Percentiles rank a stretch among this genome's conserved stretches.
Evolutionary conservation across 2,888 invertebrate genomes (phyloP).

Genomic region (Xestobium rufovillosum): DNA sequence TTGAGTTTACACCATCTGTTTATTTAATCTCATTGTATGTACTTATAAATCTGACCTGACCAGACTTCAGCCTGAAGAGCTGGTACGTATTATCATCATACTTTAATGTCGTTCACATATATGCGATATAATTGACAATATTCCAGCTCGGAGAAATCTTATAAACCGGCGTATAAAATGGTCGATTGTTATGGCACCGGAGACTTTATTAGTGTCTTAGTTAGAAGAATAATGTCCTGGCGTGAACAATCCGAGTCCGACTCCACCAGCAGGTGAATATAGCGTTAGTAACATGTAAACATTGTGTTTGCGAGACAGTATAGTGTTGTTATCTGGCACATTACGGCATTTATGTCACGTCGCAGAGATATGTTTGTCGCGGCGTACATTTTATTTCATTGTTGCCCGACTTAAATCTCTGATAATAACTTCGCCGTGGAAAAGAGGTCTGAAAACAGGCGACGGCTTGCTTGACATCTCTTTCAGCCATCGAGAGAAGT

Average conservation of each 20-base stretch:
- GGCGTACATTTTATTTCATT: slow-evolving; percentile 30
- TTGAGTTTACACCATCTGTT: too few species aligned
- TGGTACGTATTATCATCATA: too few species aligned
- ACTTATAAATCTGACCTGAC: too few species aligned
- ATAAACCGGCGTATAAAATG: slow-evolving; percentile 11
- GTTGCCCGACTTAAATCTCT: slow-evolving; percentile 25
- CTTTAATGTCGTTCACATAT: too few species aligned
- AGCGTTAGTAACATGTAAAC: slow-evolving; percentile 26
- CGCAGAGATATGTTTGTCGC: slow-evolving; percentile 31
- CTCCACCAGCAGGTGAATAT: too few species aligned
- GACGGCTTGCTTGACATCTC: too few species aligned
- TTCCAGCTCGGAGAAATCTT: too few species aligned
- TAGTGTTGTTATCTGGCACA: slow-evolving; percentile 33
- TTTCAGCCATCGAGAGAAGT: too few species aligned
- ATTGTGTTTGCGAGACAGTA: slow-evolving; percentile 26
- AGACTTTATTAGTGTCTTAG: slow-evolving; percentile 17
- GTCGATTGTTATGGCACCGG: slow-evolving; percentile 9
- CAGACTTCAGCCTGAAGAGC: too few species aligned
- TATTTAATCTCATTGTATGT: too few species aligned
- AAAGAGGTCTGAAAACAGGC: slow-evolving; percentile 24
- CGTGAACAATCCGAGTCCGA: too few species aligned
- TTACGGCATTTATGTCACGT: slow-evolving; percentile 36
- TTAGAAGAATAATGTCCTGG: slow-evolving; percentile 13
- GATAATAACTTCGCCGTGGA: slow-evolving; percentile 30
- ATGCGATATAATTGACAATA: too few species aligned